Evolutionary conservation across 2,888 invertebrate genomes (phyloP).

Genomic region (Sesia bembeciformis): DNA sequence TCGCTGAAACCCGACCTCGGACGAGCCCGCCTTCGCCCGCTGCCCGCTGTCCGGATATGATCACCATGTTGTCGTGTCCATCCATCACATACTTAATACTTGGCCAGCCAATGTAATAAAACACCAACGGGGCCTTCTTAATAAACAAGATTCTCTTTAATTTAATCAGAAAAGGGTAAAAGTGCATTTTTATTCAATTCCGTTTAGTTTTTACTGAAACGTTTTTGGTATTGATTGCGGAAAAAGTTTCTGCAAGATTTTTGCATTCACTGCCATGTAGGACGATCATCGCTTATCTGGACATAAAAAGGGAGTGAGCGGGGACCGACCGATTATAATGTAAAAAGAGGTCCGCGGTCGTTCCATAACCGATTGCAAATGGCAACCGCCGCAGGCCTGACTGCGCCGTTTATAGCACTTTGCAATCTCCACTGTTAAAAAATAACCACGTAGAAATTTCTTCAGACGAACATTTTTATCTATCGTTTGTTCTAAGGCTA

Average conservation of each 20-base stretch:
- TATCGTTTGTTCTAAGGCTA: constrained; percentile 38
- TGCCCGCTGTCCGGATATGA: constrained; percentile 1
- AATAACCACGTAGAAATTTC: constrained; percentile 57
- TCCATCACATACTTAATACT: constrained; percentile 29
- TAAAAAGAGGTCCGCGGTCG: constrained; percentile 68
- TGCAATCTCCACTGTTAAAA: constrained; percentile 65
- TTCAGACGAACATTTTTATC: constrained; percentile 41
- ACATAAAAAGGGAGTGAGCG: constrained; percentile 48
- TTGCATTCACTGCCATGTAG: constrained; percentile 41
- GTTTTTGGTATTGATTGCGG: constrained; percentile 3
- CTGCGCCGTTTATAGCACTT: constrained; percentile 64
- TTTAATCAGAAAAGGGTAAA: not conserved
- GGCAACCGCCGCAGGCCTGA: constrained; percentile 58
- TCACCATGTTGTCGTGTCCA: constrained; percentile 11
- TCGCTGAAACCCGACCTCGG: constrained; percentile 7
- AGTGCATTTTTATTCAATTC: constrained; percentile 10
- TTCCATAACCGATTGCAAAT: constrained; percentile 74
- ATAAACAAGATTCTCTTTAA: not conserved
- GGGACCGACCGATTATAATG: constrained; percentile 66
- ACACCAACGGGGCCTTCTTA: not conserved
- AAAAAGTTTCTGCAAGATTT: constrained; percentile 15
- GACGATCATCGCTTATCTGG: constrained; percentile 39
- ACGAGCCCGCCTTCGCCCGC: constrained; percentile 1
- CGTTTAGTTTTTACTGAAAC: not conserved
- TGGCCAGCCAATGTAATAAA: not conserved